phyloP scores from a whole-genome alignment of 2,888 invertebrate species.

The Rhagium mordax region DNA sequence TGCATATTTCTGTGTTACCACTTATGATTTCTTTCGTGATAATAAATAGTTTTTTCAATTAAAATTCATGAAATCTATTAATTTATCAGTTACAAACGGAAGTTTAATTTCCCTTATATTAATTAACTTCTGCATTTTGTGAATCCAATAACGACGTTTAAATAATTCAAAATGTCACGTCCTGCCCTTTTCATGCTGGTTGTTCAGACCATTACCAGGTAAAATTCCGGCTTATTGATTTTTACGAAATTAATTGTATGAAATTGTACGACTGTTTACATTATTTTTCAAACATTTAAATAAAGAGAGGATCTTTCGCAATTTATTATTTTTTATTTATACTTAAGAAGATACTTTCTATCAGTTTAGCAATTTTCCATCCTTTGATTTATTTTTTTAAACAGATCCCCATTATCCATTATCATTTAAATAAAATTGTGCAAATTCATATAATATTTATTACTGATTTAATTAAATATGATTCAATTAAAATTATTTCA shows the following conservation, averaged over 20 bases:
- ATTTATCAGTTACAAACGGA: not conserved
- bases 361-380: too few relatives aligned
- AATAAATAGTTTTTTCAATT: not conserved
- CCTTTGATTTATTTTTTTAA: too few relatives aligned
- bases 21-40: not conserved
- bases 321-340: too few relatives aligned
- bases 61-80: not conserved
- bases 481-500: too few relatives aligned
- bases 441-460: too few relatives aligned
- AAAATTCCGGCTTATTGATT: constrained; percentile 35
- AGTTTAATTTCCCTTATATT: not conserved
- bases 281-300: not conserved
- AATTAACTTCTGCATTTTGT: constrained; percentile 16
- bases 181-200: constrained; percentile 30
- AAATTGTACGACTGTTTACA: not conserved
- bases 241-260: constrained; percentile 25
- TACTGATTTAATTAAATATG: too few relatives aligned
- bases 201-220: constrained; percentile 32
- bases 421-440: too few relatives aligned
- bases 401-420: too few relatives aligned
- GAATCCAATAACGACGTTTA: constrained; percentile 22
- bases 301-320: too few relatives aligned
- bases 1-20: not conserved
- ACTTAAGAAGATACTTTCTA: too few relatives aligned
- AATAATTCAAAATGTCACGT: constrained; percentile 40